Percentiles rank a stretch among this genome's conserved stretches.
These are phyloP conservation scores for Peromyscus eremicus DNA, from an alignment of 2,797 vertebrate genomes.

Conservation along the genomic window DNA sequence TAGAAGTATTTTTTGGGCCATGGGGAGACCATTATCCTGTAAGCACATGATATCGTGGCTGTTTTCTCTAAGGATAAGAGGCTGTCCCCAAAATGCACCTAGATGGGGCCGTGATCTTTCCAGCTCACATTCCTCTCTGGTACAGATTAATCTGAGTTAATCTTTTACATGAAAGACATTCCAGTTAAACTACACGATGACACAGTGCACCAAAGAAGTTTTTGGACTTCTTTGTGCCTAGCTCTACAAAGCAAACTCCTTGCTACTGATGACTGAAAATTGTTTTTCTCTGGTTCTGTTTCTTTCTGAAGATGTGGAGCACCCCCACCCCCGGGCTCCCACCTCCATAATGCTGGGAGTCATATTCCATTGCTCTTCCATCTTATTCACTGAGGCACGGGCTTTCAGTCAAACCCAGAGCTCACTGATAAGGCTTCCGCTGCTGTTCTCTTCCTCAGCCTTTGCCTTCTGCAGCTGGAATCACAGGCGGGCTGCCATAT, in stretches of 20 bases:
- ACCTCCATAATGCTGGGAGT: too few relatives aligned
- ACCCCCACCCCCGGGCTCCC: not conserved
- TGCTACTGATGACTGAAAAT: not conserved
- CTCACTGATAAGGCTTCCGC: not conserved
- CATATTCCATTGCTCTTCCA: not conserved
- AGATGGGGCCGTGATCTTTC: constrained; percentile 37
- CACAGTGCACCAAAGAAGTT: not conserved
- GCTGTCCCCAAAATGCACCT: constrained; percentile 46
- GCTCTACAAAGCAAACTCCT: constrained; percentile 45
- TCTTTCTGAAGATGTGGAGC: not conserved
- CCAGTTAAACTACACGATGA: not conserved
- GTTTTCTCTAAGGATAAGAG: constrained; percentile 51
- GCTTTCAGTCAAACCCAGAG: not conserved
- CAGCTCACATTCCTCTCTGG: constrained; percentile 47
- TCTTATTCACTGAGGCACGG: not conserved
- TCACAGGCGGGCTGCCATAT: not conserved
- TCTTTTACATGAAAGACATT: constrained; percentile 31
- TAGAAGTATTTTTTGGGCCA: constrained; percentile 52
- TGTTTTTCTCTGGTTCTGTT: not conserved
- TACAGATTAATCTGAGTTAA: constrained; percentile 42
- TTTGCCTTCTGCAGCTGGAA: not conserved
- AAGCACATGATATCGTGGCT: constrained; percentile 31
- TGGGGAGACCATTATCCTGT: not conserved
- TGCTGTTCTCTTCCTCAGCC: not conserved
- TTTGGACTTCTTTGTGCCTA: constrained; percentile 42